These are phyloP conservation scores for Aphelocoma coerulescens DNA, from an alignment of 2,113 vertebrate species.

Conservation along the genomic window DNA sequence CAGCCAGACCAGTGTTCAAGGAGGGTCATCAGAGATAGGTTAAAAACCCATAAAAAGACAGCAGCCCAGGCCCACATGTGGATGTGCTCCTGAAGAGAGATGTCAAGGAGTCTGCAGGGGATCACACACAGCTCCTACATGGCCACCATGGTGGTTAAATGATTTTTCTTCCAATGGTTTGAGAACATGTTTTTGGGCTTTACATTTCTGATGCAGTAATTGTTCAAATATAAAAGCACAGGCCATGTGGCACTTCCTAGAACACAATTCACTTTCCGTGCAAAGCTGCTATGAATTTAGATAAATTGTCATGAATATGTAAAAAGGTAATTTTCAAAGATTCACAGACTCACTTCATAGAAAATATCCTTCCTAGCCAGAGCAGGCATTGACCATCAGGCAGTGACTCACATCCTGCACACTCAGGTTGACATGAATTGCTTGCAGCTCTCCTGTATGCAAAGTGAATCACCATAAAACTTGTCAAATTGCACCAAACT, in stretches of 20 bases:
- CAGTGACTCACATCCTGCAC: background rate
- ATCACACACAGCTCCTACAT: background rate
- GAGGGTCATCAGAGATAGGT: background rate
- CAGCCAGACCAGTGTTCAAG: background rate
- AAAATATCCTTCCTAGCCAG: background rate
- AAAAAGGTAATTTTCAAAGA: conserved; percentile 6
- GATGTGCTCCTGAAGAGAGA: background rate
- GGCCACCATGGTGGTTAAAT: background rate
- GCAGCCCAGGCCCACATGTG: background rate
- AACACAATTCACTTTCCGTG: background rate
- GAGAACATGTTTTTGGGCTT: background rate
- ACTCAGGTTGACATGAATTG: background rate
- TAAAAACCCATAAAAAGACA: background rate
- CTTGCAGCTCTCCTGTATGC: background rate
- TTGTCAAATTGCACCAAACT: background rate
- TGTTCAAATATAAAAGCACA: background rate
- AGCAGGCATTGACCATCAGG: background rate
- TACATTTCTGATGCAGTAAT: background rate
- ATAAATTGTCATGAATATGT: conserved; percentile 10
- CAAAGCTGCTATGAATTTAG: background rate
- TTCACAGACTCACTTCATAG: background rate
- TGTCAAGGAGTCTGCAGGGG: background rate
- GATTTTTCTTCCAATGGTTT: background rate
- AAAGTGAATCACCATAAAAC: background rate
- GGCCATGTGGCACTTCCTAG: background rate